Evolutionary conservation across 2,888 invertebrate genomes (phyloP).

Genomic region (Harpalus rubripes): DNA sequence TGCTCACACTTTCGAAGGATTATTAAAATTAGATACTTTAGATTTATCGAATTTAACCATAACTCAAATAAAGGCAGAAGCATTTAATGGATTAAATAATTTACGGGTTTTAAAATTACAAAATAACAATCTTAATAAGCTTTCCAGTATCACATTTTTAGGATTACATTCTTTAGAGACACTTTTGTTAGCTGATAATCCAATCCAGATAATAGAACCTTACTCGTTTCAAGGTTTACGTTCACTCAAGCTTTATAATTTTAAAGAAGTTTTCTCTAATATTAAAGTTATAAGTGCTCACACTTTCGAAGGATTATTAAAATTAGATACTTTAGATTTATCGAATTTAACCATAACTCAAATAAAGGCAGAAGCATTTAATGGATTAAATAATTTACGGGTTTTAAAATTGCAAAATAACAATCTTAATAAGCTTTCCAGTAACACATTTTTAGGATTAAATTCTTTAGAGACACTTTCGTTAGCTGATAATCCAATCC

Average conservation of each 20-base stretch:
- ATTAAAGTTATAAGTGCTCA: neutral
- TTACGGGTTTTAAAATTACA: neutral
- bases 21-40: neutral
- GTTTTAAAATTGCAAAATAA: neutral
- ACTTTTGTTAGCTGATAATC: neutral
- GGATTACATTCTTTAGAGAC: neutral
- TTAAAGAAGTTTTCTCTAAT: neutral
- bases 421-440: neutral
- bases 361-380: neutral
- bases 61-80: neutral
- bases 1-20: neutral
- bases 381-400: neutral
- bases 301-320: neutral
- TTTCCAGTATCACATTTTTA: neutral
- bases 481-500: conserved; percentile 1
- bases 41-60: neutral
- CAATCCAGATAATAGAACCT: neutral
- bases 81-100: conserved; percentile 1
- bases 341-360: neutral
- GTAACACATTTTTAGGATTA: conserved; percentile 3
- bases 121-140: neutral
- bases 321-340: neutral
- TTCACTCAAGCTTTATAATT: neutral
- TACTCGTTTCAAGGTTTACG: neutral
- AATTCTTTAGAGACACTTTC: neutral